Percentiles rank a stretch among this genome's conserved stretches.
Evolutionary conservation across 2,888 invertebrate species (phyloP).

Genomic region (Cordilura impudica): DNA sequence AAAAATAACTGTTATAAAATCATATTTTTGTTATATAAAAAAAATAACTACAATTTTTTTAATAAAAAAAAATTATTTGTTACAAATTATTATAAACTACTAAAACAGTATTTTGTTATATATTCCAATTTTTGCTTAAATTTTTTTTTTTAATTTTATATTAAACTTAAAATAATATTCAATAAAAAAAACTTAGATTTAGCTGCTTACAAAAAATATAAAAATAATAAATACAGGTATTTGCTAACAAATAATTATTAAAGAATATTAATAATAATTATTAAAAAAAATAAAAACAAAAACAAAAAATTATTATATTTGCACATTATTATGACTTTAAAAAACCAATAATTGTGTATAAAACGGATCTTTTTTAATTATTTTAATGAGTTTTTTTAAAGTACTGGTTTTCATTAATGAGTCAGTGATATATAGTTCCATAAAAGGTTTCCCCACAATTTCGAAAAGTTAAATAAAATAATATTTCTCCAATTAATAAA

Average conservation of each 20-base stretch:
- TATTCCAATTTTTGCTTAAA: conserved; percentile 53
- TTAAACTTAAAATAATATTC: conserved; percentile 47
- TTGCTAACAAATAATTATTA: conserved; percentile 49
- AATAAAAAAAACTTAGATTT: conserved; percentile 49
- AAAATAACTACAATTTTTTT: conserved; percentile 59
- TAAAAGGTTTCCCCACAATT: too few species aligned
- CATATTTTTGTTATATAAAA: conserved; percentile 71
- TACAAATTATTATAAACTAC: conserved; percentile 32
- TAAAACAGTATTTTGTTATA: conserved; percentile 60
- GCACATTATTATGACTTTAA: conserved; percentile 48
- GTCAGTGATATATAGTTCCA: too few species aligned
- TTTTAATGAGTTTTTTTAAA: neutral
- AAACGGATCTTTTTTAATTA: conserved; percentile 8
- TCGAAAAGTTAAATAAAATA: too few species aligned
- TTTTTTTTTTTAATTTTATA: conserved; percentile 1
- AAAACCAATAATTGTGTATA: conserved; percentile 2
- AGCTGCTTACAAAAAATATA: conserved; percentile 58
- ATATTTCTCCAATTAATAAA: too few species aligned
- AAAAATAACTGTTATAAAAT: conserved; percentile 70
- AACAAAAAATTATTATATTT: conserved; percentile 53
- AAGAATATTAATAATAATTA: conserved; percentile 30
- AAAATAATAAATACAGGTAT: conserved; percentile 62
- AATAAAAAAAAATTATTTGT: conserved; percentile 35
- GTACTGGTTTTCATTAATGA: conserved; percentile 13
- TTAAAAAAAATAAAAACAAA: conserved; percentile 32